Evolutionary conservation across 2,113 vertebrate genomes (phyloP).

Genomic region (Onychorhynchus coronatus): DNA sequence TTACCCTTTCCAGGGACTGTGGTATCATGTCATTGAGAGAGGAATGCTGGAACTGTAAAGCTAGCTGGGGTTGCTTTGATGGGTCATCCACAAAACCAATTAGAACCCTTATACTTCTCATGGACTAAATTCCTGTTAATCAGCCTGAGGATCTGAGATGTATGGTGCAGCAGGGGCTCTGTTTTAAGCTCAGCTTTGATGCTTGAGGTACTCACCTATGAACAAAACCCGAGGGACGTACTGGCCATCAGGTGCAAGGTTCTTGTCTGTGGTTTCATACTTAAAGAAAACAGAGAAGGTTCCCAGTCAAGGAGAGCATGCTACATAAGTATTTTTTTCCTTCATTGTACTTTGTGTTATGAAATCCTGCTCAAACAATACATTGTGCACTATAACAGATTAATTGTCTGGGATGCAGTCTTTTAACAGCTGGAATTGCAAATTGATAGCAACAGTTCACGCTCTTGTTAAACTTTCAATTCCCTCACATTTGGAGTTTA

Average conservation of each 20-base stretch:
- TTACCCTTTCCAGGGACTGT: not conserved
- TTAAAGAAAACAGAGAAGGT: constrained; percentile 54
- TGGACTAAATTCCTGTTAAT: not conserved
- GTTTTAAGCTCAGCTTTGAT: not conserved
- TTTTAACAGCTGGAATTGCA: not conserved
- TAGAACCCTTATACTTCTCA: not conserved
- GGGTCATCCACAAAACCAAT: not conserved
- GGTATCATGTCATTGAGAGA: not conserved
- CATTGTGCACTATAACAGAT: not conserved
- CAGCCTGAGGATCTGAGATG: not conserved
- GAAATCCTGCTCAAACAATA: not conserved
- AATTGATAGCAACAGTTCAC: not conserved
- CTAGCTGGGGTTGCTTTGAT: not conserved
- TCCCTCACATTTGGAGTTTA: not conserved
- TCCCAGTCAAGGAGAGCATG: not conserved
- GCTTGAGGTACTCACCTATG: constrained; percentile 83
- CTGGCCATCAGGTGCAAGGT: constrained; percentile 91
- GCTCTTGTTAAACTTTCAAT: not conserved
- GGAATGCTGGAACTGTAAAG: not conserved
- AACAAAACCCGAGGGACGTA: constrained; percentile 94
- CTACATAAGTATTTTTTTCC: not conserved
- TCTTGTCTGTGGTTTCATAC: constrained; percentile 96
- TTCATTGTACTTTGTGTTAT: not conserved
- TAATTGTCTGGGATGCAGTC: not conserved
- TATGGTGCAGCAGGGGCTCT: not conserved